Evolutionary conservation across 2,888 invertebrate species (phyloP).

Genomic region (Arge pagana): DNA sequence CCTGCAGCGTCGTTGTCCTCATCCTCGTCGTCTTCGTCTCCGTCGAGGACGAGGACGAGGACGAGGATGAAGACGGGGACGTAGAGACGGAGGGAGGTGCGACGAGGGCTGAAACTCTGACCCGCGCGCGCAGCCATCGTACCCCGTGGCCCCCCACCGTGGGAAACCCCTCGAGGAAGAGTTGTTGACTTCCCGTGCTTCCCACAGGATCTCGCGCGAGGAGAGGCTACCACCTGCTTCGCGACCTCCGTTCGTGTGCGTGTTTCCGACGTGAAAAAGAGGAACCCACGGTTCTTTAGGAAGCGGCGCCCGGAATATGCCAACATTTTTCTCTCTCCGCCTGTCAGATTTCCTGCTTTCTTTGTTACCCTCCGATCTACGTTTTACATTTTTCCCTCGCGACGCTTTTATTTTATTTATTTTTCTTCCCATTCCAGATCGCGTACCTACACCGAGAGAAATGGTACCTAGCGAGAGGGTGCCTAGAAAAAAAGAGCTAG

Average conservation of each 20-base stretch:
- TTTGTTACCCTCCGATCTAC: constrained; percentile 1
- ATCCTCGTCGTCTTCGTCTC: no score
- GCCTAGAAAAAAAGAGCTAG: no score
- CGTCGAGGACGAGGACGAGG: no score
- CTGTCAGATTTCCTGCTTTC: neutral
- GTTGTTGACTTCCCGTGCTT: constrained; percentile 58
- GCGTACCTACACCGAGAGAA: no score
- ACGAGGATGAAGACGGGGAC: no score
- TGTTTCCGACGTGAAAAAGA: constrained; percentile 29
- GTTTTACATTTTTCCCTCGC: neutral
- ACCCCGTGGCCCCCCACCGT: constrained; percentile 47
- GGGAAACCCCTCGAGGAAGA: constrained; percentile 57
- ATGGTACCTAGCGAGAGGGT: no score
- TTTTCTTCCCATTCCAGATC: neutral
- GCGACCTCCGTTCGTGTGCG: constrained; percentile 38
- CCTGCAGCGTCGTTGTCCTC: no score
- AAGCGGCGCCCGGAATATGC: no score
- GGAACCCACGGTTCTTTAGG: no score
- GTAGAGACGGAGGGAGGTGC: no score
- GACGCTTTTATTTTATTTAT: neutral
- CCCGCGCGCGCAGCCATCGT: constrained; percentile 30
- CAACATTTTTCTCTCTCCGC: no score
- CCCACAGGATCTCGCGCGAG: constrained; percentile 52
- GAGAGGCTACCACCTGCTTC: constrained; percentile 51
- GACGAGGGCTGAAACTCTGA: no score